phyloP scores from a whole-genome alignment of 2,888 invertebrate genomes.

The Caenorhabditis macrosperma region DNA sequence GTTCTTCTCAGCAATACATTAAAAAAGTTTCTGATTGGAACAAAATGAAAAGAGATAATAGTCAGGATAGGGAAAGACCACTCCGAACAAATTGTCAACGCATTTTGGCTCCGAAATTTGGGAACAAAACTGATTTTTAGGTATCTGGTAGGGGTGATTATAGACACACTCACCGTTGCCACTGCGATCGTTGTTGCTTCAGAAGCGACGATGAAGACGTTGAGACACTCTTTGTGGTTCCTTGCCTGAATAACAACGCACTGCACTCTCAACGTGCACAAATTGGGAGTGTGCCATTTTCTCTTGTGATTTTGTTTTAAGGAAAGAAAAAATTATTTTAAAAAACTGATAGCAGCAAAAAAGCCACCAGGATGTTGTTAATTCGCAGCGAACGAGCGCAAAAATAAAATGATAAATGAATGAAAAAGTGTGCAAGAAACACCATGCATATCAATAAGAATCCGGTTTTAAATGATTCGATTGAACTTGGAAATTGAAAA shows the following conservation, averaged over 20 bases:
- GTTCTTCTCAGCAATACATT: no score
- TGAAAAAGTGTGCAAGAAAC: constrained; percentile 34
- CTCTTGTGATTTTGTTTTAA: background rate
- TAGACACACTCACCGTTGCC: constrained; percentile 73
- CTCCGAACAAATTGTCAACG: constrained; percentile 15
- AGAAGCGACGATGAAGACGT: constrained; percentile 62
- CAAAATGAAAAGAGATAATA: no score
- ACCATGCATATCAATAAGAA: constrained; percentile 44
- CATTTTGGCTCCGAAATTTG: background rate
- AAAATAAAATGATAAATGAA: background rate
- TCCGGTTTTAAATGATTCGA: no score
- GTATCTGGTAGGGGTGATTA: constrained; percentile 17
- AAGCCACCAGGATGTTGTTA: background rate
- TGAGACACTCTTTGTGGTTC: constrained; percentile 65
- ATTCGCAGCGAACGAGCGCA: no score
- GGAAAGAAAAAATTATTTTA: background rate
- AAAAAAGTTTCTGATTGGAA: no score
- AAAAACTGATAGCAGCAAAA: background rate
- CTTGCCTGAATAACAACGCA: constrained; percentile 68
- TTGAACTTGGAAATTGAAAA: constrained; percentile 5
- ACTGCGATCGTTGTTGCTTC: constrained; percentile 72
- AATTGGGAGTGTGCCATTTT: background rate
- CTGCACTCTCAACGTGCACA: constrained; percentile 56
- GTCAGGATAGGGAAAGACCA: constrained; percentile 20
- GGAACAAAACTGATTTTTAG: background rate